Percentiles rank a stretch among this genome's conserved stretches.
Evolutionary conservation across 2,113 vertebrate species (phyloP).

Genomic region (Nestor notabilis): DNA sequence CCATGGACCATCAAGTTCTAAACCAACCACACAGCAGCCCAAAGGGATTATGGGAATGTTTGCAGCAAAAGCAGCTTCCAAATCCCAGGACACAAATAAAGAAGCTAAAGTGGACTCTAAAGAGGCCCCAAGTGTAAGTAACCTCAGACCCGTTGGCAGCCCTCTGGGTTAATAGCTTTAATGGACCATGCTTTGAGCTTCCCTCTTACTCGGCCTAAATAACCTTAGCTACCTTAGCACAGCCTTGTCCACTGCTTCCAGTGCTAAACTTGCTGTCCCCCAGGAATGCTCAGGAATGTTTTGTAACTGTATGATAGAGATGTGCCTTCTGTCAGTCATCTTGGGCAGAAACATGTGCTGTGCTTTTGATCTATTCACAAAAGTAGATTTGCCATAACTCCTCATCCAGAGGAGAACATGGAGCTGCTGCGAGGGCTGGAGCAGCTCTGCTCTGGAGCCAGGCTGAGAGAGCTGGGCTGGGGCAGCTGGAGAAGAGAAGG

Average conservation of each 20-base stretch:
- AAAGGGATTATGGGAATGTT: slow-evolving; percentile 97
- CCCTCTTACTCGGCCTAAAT: rapidly evolving
- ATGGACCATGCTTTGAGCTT: neutral
- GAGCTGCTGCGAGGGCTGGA: neutral
- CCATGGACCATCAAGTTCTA: slow-evolving; percentile 46
- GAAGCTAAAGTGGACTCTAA: slow-evolving; percentile 80
- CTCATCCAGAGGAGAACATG: neutral
- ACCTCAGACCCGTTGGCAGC: neutral
- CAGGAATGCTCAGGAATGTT: neutral
- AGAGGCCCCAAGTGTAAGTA: slow-evolving; percentile 78
- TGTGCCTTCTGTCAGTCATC: neutral
- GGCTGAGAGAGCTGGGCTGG: neutral
- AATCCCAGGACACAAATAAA: slow-evolving; percentile 73
- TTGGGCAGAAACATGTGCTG: rapidly evolving
- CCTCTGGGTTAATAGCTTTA: neutral
- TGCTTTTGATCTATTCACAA: neutral
- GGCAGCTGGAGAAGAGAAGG: neutral
- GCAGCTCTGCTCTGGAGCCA: neutral
- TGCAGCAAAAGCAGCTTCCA: slow-evolving; percentile 75
- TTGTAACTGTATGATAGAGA: no score
- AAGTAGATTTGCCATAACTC: neutral
- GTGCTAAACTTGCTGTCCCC: rapidly evolving
- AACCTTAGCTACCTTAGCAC: neutral
- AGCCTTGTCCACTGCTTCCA: neutral
- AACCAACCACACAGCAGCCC: slow-evolving; percentile 71